Evolutionary conservation across 2,888 invertebrate genomes (phyloP).

Genomic region (Zaprionus obscuricornis): DNA sequence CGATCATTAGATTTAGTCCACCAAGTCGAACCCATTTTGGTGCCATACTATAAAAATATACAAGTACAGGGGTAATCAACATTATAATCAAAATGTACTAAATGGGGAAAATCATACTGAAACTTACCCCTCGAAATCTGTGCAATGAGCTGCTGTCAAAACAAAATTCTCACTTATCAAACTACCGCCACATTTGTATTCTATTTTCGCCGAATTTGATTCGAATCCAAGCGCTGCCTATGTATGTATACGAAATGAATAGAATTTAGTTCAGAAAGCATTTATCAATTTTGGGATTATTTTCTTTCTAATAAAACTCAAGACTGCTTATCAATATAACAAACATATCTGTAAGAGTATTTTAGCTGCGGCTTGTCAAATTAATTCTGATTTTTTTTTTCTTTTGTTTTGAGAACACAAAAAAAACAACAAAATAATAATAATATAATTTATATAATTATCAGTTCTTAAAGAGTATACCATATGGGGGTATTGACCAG

Average conservation of each 20-base stretch:
- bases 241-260: not conserved
- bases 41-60: slow-evolving; percentile 59
- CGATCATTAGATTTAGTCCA: slow-evolving; percentile 72
- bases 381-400: slow-evolving; percentile 12
- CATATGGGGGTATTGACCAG: slow-evolving; percentile 83
- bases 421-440: not conserved
- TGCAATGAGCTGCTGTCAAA: slow-evolving; percentile 82
- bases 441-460: too few species aligned
- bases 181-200: slow-evolving; percentile 82
- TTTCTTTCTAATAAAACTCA: too few species aligned
- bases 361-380: too few species aligned
- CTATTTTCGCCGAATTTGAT: slow-evolving; percentile 41
- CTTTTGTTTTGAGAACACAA: slow-evolving; percentile 1
- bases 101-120: not conserved
- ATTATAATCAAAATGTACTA: too few species aligned
- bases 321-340: too few species aligned
- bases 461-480: slow-evolving; percentile 55
- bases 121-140: slow-evolving; percentile 71
- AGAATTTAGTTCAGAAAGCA: too few species aligned
- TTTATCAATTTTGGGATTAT: too few species aligned
- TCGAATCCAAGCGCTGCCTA: slow-evolving; percentile 75
- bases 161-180: slow-evolving; percentile 80
- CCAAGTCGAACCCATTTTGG: slow-evolving; percentile 80
- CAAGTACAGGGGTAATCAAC: too few species aligned
- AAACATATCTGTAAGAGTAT: too few species aligned